Percentiles rank a stretch among this genome's conserved stretches.
phyloP scores from a whole-genome alignment of 2,888 invertebrate species.

The Acleris literana region DNA sequence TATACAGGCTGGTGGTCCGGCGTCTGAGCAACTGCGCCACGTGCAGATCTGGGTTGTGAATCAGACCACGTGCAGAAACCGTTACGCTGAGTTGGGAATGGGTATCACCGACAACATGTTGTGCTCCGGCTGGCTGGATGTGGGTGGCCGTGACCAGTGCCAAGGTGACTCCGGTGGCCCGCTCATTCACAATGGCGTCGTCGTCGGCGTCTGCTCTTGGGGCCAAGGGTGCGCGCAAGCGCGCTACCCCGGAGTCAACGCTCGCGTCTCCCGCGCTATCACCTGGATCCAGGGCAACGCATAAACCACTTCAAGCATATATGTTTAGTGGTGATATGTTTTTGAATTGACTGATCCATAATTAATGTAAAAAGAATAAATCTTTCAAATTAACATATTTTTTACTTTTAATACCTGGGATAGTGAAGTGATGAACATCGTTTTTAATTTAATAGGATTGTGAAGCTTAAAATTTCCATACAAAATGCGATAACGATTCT shows the following conservation, averaged over 20 bases:
- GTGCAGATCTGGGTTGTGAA: slow-evolving; percentile 54
- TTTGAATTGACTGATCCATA: too few species aligned
- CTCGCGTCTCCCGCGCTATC: slow-evolving; percentile 49
- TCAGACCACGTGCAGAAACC: slow-evolving; percentile 46
- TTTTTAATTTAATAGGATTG: too few species aligned
- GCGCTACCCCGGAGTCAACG: slow-evolving; percentile 54
- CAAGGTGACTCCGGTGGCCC: slow-evolving; percentile 58
- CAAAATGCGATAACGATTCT: too few species aligned
- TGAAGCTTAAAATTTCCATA: too few species aligned
- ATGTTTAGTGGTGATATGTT: too few species aligned
- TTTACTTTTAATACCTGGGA: too few species aligned
- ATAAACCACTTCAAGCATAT: slow-evolving; percentile 35
- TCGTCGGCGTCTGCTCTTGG: slow-evolving; percentile 57
- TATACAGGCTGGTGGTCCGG: too few species aligned
- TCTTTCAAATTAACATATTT: too few species aligned
- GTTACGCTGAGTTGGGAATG: slow-evolving; percentile 41
- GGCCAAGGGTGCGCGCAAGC: slow-evolving; percentile 48
- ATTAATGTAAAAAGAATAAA: too few species aligned
- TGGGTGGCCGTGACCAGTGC: slow-evolving; percentile 40
- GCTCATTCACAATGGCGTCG: slow-evolving; percentile 49
- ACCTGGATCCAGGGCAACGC: slow-evolving; percentile 53
- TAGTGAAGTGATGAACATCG: too few species aligned
- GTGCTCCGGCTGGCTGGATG: slow-evolving; percentile 42
- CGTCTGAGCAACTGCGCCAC: slow-evolving; percentile 50
- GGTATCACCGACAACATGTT: slow-evolving; percentile 45